phyloP scores from a whole-genome alignment of 1,140 invertebrate species.

The Planococcus citri region DNA sequence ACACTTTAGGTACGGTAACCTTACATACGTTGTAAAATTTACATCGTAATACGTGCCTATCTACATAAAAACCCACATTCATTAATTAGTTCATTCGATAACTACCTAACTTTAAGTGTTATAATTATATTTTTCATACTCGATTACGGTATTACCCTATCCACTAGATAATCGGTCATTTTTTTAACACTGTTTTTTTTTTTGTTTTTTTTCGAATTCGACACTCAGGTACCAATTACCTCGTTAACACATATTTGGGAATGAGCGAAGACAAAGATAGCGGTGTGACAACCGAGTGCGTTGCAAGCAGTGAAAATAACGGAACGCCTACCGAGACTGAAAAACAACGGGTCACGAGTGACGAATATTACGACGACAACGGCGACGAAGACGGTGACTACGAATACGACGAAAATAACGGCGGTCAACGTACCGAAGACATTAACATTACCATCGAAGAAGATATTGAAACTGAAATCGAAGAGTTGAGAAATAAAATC shows the following conservation, averaged over 20 bases:
- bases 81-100: no score
- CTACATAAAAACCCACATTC: no score
- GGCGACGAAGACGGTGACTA: no score
- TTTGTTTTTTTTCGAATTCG: neutral
- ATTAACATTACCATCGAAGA: constrained; percentile 24
- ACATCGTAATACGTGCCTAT: no score
- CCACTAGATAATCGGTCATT: no score
- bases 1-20: constrained; percentile 40
- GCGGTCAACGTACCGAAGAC: neutral
- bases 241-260: constrained; percentile 55
- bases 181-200: neutral
- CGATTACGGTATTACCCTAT: no score
- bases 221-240: constrained; percentile 53
- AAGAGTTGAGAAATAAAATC: constrained; percentile 35
- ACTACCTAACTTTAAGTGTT: no score
- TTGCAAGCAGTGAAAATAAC: constrained; percentile 18
- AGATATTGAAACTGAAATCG: constrained; percentile 12
- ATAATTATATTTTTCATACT: no score
- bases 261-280: constrained; percentile 32
- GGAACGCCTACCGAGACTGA: neutral
- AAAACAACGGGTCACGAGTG: neutral
- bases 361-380: neutral
- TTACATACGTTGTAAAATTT: no score
- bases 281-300: neutral
- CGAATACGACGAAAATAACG: no score